phyloP scores from a whole-genome alignment of 2,888 invertebrate genomes.

The Portevinia maculata region DNA sequence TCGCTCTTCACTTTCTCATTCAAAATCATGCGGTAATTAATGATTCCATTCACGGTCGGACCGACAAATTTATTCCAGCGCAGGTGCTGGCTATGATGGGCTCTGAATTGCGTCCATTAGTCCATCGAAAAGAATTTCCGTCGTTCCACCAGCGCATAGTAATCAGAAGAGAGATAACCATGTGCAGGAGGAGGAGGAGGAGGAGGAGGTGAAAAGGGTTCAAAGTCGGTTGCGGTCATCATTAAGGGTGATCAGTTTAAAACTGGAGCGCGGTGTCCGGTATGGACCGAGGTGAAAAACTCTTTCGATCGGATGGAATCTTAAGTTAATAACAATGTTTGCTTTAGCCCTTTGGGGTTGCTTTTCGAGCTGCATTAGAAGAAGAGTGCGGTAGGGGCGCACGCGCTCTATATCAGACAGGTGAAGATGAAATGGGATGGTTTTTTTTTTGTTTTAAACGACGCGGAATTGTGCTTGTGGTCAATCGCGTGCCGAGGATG shows the following conservation, averaged over 20 bases:
- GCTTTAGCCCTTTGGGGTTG: slow-evolving; percentile 58
- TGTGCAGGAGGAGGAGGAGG: slow-evolving; percentile 5
- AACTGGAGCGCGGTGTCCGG: slow-evolving; percentile 61
- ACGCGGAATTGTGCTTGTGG: slow-evolving; percentile 24
- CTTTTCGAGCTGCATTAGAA: slow-evolving; percentile 56
- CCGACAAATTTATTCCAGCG: slow-evolving; percentile 67
- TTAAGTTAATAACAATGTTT: slow-evolving; percentile 74
- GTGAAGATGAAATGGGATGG: slow-evolving; percentile 36
- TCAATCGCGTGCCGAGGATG: slow-evolving; percentile 58
- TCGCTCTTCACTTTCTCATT: slow-evolving; percentile 67
- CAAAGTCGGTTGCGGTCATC: slow-evolving; percentile 55
- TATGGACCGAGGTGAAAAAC: slow-evolving; percentile 51
- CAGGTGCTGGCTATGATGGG: slow-evolving; percentile 54
- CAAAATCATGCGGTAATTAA: slow-evolving; percentile 73
- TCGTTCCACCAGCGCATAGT: slow-evolving; percentile 10
- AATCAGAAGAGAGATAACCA: slow-evolving; percentile 48
- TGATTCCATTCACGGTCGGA: slow-evolving; percentile 68
- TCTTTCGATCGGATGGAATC: slow-evolving; percentile 59
- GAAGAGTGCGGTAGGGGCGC: slow-evolving; percentile 9
- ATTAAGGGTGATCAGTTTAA: slow-evolving; percentile 54
- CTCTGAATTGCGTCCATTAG: slow-evolving; percentile 36
- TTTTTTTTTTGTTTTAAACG: slow-evolving; percentile 10
- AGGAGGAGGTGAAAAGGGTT: slow-evolving; percentile 59
- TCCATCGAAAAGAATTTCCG: slow-evolving; percentile 34
- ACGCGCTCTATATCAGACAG: slow-evolving; percentile 28